phyloP scores from a whole-genome alignment of 2,113 vertebrate genomes.

The Ameiurus melas region DNA sequence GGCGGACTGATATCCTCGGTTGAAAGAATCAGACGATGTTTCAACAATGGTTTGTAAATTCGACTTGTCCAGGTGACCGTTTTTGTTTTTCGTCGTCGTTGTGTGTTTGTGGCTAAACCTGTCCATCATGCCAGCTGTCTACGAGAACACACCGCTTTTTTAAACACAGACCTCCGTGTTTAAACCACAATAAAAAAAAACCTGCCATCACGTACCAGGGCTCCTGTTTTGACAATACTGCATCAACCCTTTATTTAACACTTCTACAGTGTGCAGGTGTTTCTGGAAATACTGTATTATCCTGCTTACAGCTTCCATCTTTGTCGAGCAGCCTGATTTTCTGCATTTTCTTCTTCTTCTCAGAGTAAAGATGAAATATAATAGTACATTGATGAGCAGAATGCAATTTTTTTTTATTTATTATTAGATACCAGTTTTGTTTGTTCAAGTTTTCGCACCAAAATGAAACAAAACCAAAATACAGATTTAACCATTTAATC shows the following conservation, averaged over 20 bases:
- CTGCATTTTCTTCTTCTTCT: neutral
- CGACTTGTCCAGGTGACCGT: neutral
- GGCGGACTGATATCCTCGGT: neutral
- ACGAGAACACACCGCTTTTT: neutral
- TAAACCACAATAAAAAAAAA: conserved; percentile 57
- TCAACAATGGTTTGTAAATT: neutral
- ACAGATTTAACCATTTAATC: no score
- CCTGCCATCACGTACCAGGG: conserved; percentile 29
- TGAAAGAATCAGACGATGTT: neutral
- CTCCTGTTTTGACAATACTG: conserved; percentile 59
- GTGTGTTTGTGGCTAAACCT: neutral
- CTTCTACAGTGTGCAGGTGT: neutral
- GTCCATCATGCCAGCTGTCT: neutral
- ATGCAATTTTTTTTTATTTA: neutral
- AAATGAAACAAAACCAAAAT: neutral
- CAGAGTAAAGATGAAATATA: neutral
- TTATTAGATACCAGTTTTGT: neutral
- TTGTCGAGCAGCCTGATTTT: neutral
- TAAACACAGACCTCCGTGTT: conserved; percentile 42
- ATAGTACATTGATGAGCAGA: neutral
- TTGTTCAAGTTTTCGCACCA: neutral
- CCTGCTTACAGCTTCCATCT: neutral
- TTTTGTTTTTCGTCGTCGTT: no score
- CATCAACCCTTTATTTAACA: conserved; percentile 39
- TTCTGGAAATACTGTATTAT: neutral